These are phyloP conservation scores for Acanthosoma haemorrhoidale DNA, from an alignment of 2,888 invertebrate genomes.

Conservation along the genomic window DNA sequence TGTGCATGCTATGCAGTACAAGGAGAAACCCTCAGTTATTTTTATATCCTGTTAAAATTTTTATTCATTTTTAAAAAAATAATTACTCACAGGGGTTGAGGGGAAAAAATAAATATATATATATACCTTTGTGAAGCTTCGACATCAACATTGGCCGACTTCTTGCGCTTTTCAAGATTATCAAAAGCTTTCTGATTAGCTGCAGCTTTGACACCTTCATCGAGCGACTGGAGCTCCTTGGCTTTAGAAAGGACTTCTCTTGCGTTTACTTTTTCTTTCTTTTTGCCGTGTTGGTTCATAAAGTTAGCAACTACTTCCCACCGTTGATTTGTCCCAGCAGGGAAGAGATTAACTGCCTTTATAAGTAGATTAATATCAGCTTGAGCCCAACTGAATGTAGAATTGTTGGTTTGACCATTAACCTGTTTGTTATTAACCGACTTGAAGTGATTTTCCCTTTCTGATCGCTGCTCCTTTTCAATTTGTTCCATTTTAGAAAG, in stretches of 20 bases:
- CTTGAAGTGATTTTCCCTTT: conserved; percentile 59
- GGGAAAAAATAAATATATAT: too few relatives aligned
- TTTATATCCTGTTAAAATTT: too few relatives aligned
- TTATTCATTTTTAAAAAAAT: too few relatives aligned
- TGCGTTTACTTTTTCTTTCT: conserved; percentile 56
- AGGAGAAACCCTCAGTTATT: too few relatives aligned
- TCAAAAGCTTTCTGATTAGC: conserved; percentile 89
- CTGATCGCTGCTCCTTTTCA: conserved; percentile 63
- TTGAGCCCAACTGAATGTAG: conserved; percentile 60
- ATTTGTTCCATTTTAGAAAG: conserved; percentile 62
- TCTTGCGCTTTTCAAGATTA: conserved; percentile 80
- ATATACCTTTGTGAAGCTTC: conserved; percentile 60
- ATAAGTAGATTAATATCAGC: conserved; percentile 85
- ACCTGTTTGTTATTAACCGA: conserved; percentile 38
- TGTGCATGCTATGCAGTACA: too few relatives aligned
- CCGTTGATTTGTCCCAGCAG: conserved; percentile 89
- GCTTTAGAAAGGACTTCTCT: conserved; percentile 94
- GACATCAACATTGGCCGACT: conserved; percentile 56
- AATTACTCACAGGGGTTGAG: too few relatives aligned
- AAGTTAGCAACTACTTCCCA: conserved; percentile 92
- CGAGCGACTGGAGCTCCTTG: conserved; percentile 85
- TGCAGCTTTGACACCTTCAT: conserved; percentile 77
- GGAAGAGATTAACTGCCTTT: conserved; percentile 95
- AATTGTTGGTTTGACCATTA: conserved; percentile 29
- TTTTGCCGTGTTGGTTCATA: conserved; percentile 78